Percentiles rank a stretch among this genome's conserved stretches.
Evolutionary conservation across 2,113 vertebrate species (phyloP).

Genomic region (Thunnus thynnus): DNA sequence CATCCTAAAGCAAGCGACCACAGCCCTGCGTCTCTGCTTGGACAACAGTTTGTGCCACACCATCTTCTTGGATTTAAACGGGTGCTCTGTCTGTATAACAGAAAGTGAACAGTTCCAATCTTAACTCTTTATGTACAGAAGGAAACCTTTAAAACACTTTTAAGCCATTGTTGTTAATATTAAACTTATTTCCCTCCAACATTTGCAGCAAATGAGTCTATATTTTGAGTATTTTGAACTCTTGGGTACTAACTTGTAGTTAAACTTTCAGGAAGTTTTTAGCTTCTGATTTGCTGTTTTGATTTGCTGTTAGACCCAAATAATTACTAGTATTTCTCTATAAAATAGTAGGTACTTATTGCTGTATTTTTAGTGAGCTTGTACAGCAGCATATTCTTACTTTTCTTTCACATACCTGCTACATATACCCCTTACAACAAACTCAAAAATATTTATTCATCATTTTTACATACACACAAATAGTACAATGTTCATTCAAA

Average conservation of each 20-base stretch:
- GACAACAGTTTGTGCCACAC: constrained; percentile 96
- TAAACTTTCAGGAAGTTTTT: too few species aligned
- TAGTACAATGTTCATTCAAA: neutral
- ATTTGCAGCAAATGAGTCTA: neutral
- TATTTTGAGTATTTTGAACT: too few species aligned
- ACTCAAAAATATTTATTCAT: neutral
- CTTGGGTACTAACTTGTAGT: neutral
- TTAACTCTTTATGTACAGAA: neutral
- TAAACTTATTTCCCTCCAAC: too few species aligned
- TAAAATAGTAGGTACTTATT: neutral
- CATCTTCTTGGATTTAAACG: constrained; percentile 96
- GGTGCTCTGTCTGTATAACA: constrained; percentile 89
- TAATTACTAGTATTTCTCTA: neutral
- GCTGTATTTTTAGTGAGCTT: neutral
- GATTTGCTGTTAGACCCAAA: neutral
- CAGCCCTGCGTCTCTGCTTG: constrained; percentile 94
- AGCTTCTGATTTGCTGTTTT: neutral
- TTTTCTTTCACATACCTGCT: neutral
- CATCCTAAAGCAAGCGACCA: constrained; percentile 97
- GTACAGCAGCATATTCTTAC: neutral
- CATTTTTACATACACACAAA: neutral
- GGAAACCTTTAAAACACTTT: neutral
- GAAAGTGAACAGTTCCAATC: neutral
- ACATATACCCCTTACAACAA: neutral
- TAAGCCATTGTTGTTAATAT: neutral